Evolutionary conservation across 1,140 invertebrate genomes (phyloP), one percentile per base, ranked within the genome.

Genomic region (Nephotettix cincticeps): DNA sequence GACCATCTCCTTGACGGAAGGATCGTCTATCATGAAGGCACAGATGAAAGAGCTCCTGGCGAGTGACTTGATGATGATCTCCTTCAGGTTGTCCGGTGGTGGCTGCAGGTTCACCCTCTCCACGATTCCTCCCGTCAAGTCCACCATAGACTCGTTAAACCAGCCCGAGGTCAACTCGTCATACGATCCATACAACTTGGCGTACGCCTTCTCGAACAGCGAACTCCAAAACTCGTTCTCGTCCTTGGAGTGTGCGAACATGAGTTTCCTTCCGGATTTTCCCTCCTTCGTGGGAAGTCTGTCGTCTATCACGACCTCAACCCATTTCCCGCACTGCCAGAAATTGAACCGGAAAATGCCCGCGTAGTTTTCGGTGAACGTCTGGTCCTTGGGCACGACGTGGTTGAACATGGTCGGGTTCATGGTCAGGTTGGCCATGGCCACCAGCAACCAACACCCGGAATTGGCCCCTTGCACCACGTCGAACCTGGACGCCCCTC

Each of bases 181-280:
- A 78, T 92, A 92, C 0, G 86, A 89, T 17, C 90, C 90, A 78
- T 87, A 84, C 30, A 82, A 68, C 68, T 91, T 91, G 28, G 90
- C 90, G 80, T 91, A 92, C 23, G 90, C 90, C 78, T 91, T 91
- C 77, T 92, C 90, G 23, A 91, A 75, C 85, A 84, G 4, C 85
- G 87, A 17, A 36, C 32, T 36, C 32, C 32, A 36, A 36, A 36
- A 36, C 32, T 36, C 32, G 14, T 36, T 36, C 14, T 36, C 14
- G 4, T 14, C 4, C 14, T 36, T 36, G 4, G 32, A 36, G 4
- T 14, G 32, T 14, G 14, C 32, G 14, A 36, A 36, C 14, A 36
- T 36, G 4, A 36, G 32, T 36, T 36, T 36, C 14, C 4, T 6
- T 36, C 32, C 32, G 4, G 4, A 4, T 4, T 4, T 4, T 6